A percentile compares a stretch with the other conserved stretches of the same genome.
phyloP scores from a whole-genome alignment of 2,113 vertebrate genomes.

The Xerus inauris region DNA sequence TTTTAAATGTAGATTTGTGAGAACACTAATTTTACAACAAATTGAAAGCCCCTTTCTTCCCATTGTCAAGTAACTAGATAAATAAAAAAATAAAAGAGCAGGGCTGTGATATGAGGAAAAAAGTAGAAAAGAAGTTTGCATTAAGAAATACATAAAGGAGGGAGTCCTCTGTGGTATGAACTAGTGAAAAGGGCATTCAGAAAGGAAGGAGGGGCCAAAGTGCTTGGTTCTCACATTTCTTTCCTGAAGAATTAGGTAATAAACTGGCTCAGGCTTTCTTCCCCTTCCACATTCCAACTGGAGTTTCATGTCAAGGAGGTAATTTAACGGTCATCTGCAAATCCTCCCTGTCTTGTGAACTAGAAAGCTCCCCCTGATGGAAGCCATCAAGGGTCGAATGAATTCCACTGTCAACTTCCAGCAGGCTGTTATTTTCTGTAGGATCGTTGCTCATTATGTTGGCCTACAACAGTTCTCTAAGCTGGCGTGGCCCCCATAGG shows the following conservation, averaged over 20 bases:
- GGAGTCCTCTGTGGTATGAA: background rate
- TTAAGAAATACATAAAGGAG: background rate
- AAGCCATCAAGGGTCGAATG: constrained; percentile 23
- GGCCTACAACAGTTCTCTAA: background rate
- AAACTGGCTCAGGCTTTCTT: background rate
- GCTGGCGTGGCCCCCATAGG: background rate
- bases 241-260: constrained; percentile 51
- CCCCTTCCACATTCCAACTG: background rate
- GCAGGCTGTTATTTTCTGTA: background rate
- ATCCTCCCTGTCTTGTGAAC: constrained; percentile 12
- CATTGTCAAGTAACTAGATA: background rate
- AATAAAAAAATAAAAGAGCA: background rate
- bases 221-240: background rate
- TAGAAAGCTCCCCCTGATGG: background rate
- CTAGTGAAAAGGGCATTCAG: background rate
- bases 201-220: background rate
- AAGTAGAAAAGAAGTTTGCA: background rate
- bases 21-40: background rate
- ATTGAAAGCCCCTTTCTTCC: background rate
- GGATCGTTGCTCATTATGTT: background rate
- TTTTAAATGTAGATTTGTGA: constrained; percentile 17
- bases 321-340: constrained; percentile 52
- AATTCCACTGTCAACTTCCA: constrained; percentile 50
- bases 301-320: constrained; percentile 49
- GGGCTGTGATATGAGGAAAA: background rate